A percentile compares a stretch with the other conserved stretches of the same genome.
phyloP scores from a whole-genome alignment of 2,113 vertebrate species.

The Pogona vitticeps region DNA sequence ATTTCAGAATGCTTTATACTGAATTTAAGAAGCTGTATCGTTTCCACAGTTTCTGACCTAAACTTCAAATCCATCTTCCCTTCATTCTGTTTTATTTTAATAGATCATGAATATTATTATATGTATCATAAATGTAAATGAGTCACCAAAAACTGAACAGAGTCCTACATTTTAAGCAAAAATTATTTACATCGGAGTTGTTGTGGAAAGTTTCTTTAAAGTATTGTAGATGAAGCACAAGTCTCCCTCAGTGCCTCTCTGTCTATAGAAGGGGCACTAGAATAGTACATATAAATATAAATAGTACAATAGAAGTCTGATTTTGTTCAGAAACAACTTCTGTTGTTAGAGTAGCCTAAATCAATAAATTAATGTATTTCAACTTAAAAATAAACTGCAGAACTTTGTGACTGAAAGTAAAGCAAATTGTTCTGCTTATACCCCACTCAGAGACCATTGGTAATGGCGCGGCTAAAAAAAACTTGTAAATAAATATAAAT shows the following conservation, averaged over 20 bases:
- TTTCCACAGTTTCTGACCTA: slow-evolving; percentile 10
- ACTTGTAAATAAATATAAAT: too few relatives aligned
- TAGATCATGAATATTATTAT: neutral
- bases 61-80: neutral
- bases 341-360: too few relatives aligned
- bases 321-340: too few relatives aligned
- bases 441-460: too few relatives aligned
- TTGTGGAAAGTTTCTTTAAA: neutral
- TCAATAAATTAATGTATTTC: too few relatives aligned
- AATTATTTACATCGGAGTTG: neutral
- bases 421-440: neutral
- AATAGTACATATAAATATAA: neutral
- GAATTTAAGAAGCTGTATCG: neutral
- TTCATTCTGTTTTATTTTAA: neutral
- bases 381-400: too few relatives aligned
- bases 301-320: too few relatives aligned
- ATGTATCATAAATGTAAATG: neutral
- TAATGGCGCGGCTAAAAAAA: too few relatives aligned
- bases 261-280: too few relatives aligned
- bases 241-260: neutral
- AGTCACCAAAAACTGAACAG: rapidly evolving
- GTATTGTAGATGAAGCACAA: neutral
- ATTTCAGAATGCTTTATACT: slow-evolving; percentile 18
- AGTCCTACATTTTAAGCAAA: slow-evolving; percentile 1
- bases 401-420: too few relatives aligned